Percentiles rank a stretch among this genome's conserved stretches.
phyloP scores from a whole-genome alignment of 1,140 invertebrate genomes.

The Papilio helenus region DNA sequence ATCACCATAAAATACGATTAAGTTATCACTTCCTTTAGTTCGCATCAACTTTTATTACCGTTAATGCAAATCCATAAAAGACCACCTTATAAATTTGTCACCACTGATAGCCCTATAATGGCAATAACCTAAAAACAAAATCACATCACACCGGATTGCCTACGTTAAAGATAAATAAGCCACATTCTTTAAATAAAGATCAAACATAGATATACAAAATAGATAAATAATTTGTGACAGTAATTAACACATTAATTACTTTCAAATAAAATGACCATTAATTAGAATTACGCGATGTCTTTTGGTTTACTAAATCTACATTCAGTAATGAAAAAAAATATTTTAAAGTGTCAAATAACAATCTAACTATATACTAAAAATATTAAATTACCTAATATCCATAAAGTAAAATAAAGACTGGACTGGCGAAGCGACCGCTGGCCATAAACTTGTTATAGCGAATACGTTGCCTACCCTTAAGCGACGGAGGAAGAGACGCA shows the following conservation, averaged over 20 bases:
- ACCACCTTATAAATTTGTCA: slow-evolving; percentile 9
- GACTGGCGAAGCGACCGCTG: too few relatives aligned
- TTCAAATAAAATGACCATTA: not conserved
- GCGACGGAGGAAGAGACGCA: too few relatives aligned
- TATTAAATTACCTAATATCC: too few relatives aligned
- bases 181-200: not conserved
- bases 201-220: not conserved
- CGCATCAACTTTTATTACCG: slow-evolving; percentile 21
- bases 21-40: slow-evolving; percentile 24
- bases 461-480: too few relatives aligned
- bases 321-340: too few relatives aligned
- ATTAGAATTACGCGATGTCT: not conserved
- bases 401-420: too few relatives aligned
- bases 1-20: slow-evolving; percentile 20
- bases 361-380: too few relatives aligned
- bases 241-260: slow-evolving; percentile 12
- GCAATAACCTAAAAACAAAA: slow-evolving; percentile 6
- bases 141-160: not conserved
- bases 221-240: not conserved
- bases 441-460: too few relatives aligned
- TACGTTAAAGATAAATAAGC: slow-evolving; percentile 2
- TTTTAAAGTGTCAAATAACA: too few relatives aligned
- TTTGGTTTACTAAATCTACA: too few relatives aligned
- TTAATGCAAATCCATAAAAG: slow-evolving; percentile 29
- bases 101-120: slow-evolving; percentile 9